Evolutionary conservation across 2,888 invertebrate species (phyloP), one percentile per base, ranked within the genome.

Genomic region (Drosophila ezoana): DNA sequence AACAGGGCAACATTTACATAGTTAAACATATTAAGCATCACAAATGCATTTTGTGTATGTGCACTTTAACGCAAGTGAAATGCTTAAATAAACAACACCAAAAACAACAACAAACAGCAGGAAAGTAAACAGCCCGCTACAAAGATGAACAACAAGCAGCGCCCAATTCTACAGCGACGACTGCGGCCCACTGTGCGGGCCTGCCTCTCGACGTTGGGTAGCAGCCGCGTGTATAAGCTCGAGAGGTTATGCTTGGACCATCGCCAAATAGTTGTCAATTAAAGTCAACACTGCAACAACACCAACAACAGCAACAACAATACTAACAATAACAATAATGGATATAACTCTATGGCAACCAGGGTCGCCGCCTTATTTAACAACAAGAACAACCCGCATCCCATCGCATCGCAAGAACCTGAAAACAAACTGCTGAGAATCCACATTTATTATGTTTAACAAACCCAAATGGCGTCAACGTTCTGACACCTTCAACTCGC

Each of bases 401-500:
- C 44, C 43, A 41, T 81, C 69, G 52, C 43, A 41, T 33, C 37
- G 10, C 37, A 43, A 61, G 69, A 72, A 65, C 60, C 84, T 65
- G 54, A 63, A 81, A 64, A 74, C 77, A 76, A 72, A 74, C 72
- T 51, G 68, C 62, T 57, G 70, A 72, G 76, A 74, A 74, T 76
- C 67, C 72, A 81, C 85, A 88, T 88, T 90, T 89, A 88, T 90
- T 74, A 81, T 90, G 84, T 90, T 87, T 60, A 82, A 88, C 81
- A 83, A 83, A 70, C 78, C 76, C 74, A 77, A 83, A 86, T 75
- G 87, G 89, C 90, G 90, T 79, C 75, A 75, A 68, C 60, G 59
- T 68, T 43, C 79, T 47, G 75, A 76, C 75, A 76, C 79, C 79
- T 76, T 54, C 69, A 58, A 43, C 76, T 57, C 45, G 47, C 72